Evolutionary conservation across 2,113 vertebrate species (phyloP).

Genomic region (Pelecanoides urinatrix): DNA sequence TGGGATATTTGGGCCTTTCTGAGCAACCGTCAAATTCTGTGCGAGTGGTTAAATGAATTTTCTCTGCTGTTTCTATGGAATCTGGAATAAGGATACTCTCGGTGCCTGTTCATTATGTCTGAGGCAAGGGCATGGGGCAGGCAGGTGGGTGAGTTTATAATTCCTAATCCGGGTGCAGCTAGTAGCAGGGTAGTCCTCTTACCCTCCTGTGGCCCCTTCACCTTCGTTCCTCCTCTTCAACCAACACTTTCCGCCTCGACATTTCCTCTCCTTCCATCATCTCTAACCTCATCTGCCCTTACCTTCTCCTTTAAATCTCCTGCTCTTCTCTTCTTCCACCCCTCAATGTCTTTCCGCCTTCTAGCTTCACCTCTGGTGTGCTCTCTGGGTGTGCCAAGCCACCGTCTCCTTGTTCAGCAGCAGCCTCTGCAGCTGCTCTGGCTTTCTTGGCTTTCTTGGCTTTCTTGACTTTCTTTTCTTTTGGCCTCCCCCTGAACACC

Average conservation of each 20-base stretch:
- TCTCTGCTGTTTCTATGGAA: not conserved
- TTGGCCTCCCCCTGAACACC: not conserved
- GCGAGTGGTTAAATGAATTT: not conserved
- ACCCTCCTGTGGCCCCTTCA: not conserved
- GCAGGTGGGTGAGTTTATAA: not conserved
- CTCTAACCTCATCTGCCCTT: not conserved
- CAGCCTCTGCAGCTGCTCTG: conserved; percentile 5
- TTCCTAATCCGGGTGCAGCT: not conserved
- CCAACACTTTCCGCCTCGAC: not conserved
- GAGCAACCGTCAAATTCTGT: not conserved
- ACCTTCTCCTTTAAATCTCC: not conserved
- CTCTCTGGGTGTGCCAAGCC: not conserved
- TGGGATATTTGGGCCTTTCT: not conserved
- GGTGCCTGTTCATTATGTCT: not conserved
- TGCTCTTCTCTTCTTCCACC: not conserved
- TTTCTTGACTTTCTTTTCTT: conserved; percentile 1
- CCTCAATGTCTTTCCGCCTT: not conserved
- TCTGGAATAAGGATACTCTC: not conserved
- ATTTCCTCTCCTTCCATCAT: not conserved
- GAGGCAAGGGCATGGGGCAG: rapidly evolving
- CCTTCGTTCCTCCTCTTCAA: not conserved
- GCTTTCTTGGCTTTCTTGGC: not conserved
- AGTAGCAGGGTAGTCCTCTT: not conserved
- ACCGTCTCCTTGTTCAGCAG: not conserved
- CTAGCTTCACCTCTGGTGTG: not conserved